Percentiles rank a stretch among this genome's conserved stretches.
Evolutionary conservation across 2,113 vertebrate genomes (phyloP).

Genomic region (Nyctereutes procyonoides): DNA sequence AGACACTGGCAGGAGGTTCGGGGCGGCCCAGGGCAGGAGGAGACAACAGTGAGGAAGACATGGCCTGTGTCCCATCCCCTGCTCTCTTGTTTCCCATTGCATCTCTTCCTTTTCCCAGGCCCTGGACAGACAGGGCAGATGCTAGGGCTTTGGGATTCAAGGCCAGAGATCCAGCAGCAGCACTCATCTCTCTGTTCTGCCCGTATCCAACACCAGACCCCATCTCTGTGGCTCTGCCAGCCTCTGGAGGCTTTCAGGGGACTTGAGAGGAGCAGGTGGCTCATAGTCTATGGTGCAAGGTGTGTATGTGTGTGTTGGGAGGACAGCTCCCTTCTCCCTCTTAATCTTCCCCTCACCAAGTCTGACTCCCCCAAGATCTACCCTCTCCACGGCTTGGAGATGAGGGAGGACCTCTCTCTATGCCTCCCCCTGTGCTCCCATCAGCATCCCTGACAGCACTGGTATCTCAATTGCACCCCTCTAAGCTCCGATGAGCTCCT

Average conservation of each 20-base stretch:
- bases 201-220: not conserved
- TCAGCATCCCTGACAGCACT: not conserved
- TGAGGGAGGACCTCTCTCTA: not conserved
- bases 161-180: not conserved
- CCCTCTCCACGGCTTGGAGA: not conserved
- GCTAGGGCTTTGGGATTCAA: not conserved
- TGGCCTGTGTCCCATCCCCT: not conserved
- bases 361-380: constrained; percentile 24
- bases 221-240: not conserved
- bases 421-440: not conserved
- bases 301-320: not conserved
- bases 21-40: not conserved
- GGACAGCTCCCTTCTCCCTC: not conserved
- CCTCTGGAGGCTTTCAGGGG: not conserved
- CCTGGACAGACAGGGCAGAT: not conserved
- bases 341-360: not conserved
- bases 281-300: constrained; percentile 36
- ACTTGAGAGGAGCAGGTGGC: constrained; percentile 32
- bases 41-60: not conserved
- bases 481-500: not conserved
- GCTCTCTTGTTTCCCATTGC: not conserved
- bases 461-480: not conserved
- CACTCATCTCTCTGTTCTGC: not conserved
- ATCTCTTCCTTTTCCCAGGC: not conserved
- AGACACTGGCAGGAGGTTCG: not conserved